These are phyloP conservation scores for Zootermopsis nevadensis DNA, from an alignment of 2,888 invertebrate genomes.

Conservation along the genomic window DNA sequence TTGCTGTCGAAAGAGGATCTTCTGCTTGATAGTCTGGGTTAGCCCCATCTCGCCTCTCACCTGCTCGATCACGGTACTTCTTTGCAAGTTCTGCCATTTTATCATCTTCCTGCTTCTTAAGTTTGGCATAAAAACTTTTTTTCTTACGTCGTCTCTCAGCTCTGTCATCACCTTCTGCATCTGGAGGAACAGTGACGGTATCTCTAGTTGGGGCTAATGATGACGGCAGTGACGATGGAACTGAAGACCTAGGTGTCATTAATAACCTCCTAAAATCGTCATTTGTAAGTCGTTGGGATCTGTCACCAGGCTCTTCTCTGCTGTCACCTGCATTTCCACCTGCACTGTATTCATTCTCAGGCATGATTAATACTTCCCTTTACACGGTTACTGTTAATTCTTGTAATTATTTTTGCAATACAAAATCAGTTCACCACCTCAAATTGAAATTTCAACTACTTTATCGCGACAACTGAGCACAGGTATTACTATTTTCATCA, in stretches of 20 bases:
- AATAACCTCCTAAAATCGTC: constrained; percentile 96
- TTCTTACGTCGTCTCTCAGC: constrained; percentile 90
- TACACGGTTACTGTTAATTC: neutral
- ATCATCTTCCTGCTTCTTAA: constrained; percentile 95
- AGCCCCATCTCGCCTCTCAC: constrained; percentile 89
- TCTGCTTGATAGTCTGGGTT: constrained; percentile 84
- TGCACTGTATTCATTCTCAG: constrained; percentile 42
- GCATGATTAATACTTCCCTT: constrained; percentile 22
- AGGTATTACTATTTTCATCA: no score
- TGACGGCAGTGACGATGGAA: constrained; percentile 64
- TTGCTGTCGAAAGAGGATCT: constrained; percentile 87
- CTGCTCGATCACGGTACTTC: constrained; percentile 91
- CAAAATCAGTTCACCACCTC: no score
- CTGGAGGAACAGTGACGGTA: constrained; percentile 55
- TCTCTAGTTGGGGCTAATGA: constrained; percentile 54
- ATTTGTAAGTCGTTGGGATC: constrained; percentile 84
- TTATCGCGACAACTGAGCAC: no score
- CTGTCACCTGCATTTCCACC: constrained; percentile 25
- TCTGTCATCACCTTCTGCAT: constrained; percentile 72
- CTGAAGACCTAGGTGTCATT: constrained; percentile 91
- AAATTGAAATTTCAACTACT: no score
- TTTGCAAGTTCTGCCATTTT: constrained; percentile 93
- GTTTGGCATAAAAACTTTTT: constrained; percentile 92
- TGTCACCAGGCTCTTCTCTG: constrained; percentile 45
- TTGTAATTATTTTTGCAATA: no score